A percentile compares a stretch with the other conserved stretches of the same genome.
Conservation (phyloP, 2,797 vertebrate species). For the Clarias fuscus region DNA sequence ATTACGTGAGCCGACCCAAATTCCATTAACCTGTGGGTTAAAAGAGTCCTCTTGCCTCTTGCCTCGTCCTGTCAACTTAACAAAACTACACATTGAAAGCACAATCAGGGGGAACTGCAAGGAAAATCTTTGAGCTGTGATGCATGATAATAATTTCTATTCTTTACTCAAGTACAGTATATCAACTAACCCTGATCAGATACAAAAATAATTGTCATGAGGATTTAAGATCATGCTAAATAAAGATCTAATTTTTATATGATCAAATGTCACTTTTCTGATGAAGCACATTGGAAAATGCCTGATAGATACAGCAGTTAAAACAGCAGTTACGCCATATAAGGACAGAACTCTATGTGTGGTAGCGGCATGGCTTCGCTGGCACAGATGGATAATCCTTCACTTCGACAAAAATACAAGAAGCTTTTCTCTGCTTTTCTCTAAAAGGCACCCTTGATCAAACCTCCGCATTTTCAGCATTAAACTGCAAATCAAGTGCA, state of each 20-base stretch:
- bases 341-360: constrained; percentile 10
- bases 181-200: constrained; percentile 45
- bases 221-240: constrained; percentile 41
- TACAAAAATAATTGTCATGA: constrained; percentile 28
- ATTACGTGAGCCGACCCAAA: constrained; percentile 52
- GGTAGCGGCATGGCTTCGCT: constrained; percentile 18
- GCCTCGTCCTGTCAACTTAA: constrained; percentile 52
- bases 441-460: not conserved
- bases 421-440: constrained; percentile 19
- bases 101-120: constrained; percentile 40
- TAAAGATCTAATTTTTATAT: constrained; percentile 28
- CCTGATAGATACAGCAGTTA: constrained; percentile 8
- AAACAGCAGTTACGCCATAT: not conserved
- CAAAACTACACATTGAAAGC: constrained; percentile 43
- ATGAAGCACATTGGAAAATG: constrained; percentile 23
- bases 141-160: constrained; percentile 49
- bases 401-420: constrained; percentile 27
- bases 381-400: constrained; percentile 37
- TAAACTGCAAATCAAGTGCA: constrained; percentile 8
- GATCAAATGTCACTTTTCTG: constrained; percentile 17
- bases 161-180: constrained; percentile 29
- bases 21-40: constrained; percentile 60
- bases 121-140: constrained; percentile 28
- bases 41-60: constrained; percentile 47
- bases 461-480: not conserved